Base-by-base conservation (phyloP, 2,888 invertebrate species). In the Archaeoteleia sp. region DNA sequence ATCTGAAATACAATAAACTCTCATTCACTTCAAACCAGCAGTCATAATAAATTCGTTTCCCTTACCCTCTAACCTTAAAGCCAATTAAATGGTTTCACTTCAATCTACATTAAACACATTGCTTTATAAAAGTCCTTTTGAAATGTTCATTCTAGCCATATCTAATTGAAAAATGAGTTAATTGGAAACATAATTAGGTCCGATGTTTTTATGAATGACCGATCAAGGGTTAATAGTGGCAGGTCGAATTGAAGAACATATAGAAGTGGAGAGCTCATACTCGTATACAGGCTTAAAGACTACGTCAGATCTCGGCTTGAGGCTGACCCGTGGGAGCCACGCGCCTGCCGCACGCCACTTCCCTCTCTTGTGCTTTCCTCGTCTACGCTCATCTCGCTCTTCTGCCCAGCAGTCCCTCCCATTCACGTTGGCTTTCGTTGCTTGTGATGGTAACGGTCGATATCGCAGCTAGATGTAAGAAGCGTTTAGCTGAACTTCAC, bases 291-390 rank as follows among this genome's bases (percentile, higher is more conserved):
- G 25, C 14, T 39, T 40, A 39, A 46, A 57, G 30, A 32, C 57
- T 23, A 9, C 32, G 32, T 48, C 32, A 32, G 34, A 40, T 25
- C 40, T 32, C 17, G 34, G 57, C 42, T 65, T 30, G 58, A 65
- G 71, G 71, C 73, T 76, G 78, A 79, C 80, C 79, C 81, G 82
- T 81, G 81, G 79, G 79, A 80, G 81, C 81, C 81, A 80, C 81
- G 82, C 79, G 81, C 78, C 82, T 76, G 80, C 79, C 80, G 76
- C 77, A 74, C 81, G 80, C 82, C 81, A 74, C 62, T 60, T 73
- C 73, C 69, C 74, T 73, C 75, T 73, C 74, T 65, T 63, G 60
- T 35, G 55, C 51, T 54, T 57, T 35, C 45, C 70, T 57, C 48
- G 53, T 55, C 49, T 43, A 39, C 46, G 39, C 51, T 57, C 55